Base-by-base conservation (phyloP, 2,888 invertebrate species). In the Dyspetes luteomarginatus region DNA sequence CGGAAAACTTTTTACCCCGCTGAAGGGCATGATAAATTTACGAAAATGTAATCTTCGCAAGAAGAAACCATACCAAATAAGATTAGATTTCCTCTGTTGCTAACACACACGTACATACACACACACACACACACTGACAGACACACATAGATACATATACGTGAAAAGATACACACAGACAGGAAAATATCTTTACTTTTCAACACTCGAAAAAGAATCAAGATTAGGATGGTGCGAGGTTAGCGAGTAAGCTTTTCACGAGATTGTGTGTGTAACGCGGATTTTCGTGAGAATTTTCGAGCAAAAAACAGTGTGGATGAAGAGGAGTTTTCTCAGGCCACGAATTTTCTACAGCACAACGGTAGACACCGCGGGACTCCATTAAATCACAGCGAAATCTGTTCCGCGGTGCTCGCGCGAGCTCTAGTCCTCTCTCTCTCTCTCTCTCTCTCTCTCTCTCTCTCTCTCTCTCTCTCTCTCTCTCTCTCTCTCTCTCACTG, bases 351-450 rank as follows among this genome's bases (percentile, higher is more conserved):
- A 36, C 19, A 72, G 67, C 58, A 24, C 50, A 67, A 19, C 78
- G 81, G 75, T 80, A 80, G 81, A 81, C 79, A 83, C 71, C 83
- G n/a, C n/a, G 85, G 85, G 87, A 88, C 86, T 90, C 90, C 91
- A 91, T 91, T 91, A 91, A 91, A 91, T 91, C 91, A 91, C 89
- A 87, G 88, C 76, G 88, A 86, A 91, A 91, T 91, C 91, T 91
- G 91, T 90, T 91, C 89, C 87, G 83, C 86, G 87, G 85, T 81
- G 87, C 86, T 84, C 85, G 86, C 87, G 86, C 62, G 28, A 19
- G 28, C 17, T 28, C 48, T 65, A 36, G 48, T 56, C 36, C 28
- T 55, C 55, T 24, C 26, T 55, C 28, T 55, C 26, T 55, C 15
- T 55, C 26, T 36, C 36, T 36, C 36, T 36, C 36, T 36, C 36